A percentile compares a stretch with the other conserved stretches of the same genome.
phyloP scores from a whole-genome alignment of 2,888 invertebrate genomes.

The Exocentrus adspersus region DNA sequence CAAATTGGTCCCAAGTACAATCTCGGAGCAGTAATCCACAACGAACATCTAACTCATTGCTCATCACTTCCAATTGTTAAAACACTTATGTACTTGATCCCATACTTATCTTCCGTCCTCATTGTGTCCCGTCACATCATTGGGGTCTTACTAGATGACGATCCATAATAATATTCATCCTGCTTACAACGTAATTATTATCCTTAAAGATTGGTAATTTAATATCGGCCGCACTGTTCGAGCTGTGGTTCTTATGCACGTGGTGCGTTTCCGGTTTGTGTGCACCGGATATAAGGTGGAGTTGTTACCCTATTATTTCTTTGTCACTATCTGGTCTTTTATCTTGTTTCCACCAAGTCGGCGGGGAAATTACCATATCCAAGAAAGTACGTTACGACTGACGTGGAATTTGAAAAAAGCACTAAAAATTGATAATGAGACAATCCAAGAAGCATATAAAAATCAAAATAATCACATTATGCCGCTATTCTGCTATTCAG shows the following conservation, averaged over 20 bases:
- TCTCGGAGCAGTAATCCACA: no score
- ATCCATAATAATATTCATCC: neutral
- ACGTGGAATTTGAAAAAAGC: neutral
- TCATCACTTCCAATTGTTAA: neutral
- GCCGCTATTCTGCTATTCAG: no score
- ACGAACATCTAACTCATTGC: no score
- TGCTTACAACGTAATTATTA: slow-evolving; percentile 8
- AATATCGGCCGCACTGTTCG: slow-evolving; percentile 36
- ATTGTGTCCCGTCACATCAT: neutral
- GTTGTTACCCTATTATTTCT: slow-evolving; percentile 40
- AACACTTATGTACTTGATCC: neutral
- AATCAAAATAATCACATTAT: no score
- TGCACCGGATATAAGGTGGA: slow-evolving; percentile 54
- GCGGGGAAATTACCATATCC: neutral
- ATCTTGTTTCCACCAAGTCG: slow-evolving; percentile 1
- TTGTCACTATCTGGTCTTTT: slow-evolving; percentile 19
- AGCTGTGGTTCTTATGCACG: slow-evolving; percentile 46
- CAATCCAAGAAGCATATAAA: no score
- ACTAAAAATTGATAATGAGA: no score
- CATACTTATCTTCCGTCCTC: neutral
- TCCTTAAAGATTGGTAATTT: slow-evolving; percentile 36
- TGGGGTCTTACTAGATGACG: neutral
- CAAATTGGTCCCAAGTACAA: no score
- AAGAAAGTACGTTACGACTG: slow-evolving; percentile 3
- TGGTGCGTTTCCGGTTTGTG: slow-evolving; percentile 47